Percentiles rank a stretch among this genome's conserved stretches.
Evolutionary conservation across 2,888 invertebrate species (phyloP).

Genomic region (Rhodophaea formosa): DNA sequence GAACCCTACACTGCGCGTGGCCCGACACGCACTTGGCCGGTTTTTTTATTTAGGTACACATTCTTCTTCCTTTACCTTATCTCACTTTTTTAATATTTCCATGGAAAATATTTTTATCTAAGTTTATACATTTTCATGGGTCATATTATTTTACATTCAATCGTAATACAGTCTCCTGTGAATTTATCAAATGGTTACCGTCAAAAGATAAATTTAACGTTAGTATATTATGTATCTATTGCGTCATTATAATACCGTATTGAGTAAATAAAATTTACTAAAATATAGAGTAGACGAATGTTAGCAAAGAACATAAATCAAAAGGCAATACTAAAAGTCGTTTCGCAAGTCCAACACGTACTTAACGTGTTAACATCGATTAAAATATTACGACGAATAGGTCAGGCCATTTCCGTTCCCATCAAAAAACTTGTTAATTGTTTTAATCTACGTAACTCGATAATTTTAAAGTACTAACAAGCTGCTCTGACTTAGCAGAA

Average conservation of each 20-base stretch:
- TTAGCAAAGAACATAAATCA: neutral
- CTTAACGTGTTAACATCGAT: constrained; percentile 32
- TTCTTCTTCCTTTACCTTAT: too few species aligned
- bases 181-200: too few species aligned
- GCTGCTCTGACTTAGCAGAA: neutral
- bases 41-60: too few species aligned
- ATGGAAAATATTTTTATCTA: too few species aligned
- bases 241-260: neutral
- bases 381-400: constrained; percentile 48
- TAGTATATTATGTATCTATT: too few species aligned
- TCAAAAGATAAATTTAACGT: too few species aligned
- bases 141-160: too few species aligned
- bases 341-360: constrained; percentile 20
- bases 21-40: too few species aligned
- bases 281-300: neutral
- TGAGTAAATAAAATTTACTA: neutral
- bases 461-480: neutral
- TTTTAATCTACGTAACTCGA: constrained; percentile 15
- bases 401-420: constrained; percentile 58
- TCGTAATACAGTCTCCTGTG: too few species aligned
- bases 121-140: too few species aligned
- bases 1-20: too few species aligned
- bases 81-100: too few species aligned
- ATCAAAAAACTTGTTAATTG: constrained; percentile 32
- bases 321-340: constrained; percentile 9